Percentiles rank a stretch among this genome's conserved stretches.
These are phyloP conservation scores for Meles meles DNA, from an alignment of 2,113 vertebrate species.

Conservation along the genomic window DNA sequence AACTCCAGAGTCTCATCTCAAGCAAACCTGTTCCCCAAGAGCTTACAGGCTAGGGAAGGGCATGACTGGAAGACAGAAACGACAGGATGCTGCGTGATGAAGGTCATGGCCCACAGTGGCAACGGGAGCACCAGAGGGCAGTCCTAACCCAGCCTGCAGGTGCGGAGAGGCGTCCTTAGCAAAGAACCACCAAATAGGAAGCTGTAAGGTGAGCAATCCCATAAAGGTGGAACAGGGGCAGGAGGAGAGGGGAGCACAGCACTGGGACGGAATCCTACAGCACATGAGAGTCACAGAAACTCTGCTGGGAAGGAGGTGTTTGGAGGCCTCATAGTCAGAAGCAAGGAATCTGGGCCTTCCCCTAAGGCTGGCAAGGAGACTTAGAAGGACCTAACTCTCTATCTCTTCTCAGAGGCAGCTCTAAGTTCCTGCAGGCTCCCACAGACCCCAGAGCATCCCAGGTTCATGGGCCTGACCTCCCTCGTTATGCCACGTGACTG, in stretches of 20 bases:
- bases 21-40: not conserved
- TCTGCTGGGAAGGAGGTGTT: no score
- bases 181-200: not conserved
- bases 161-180: not conserved
- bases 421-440: not conserved
- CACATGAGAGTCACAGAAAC: not conserved
- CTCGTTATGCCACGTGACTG: no score
- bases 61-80: not conserved
- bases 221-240: not conserved
- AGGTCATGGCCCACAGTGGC: not conserved
- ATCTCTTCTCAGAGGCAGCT: not conserved
- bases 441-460: not conserved
- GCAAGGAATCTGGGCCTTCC: not conserved
- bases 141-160: not conserved
- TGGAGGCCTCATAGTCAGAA: not conserved
- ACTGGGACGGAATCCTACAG: not conserved
- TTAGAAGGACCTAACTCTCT: not conserved
- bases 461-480: not conserved
- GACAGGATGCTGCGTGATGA: fast-evolving
- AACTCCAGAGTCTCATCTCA: not conserved
- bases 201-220: not conserved
- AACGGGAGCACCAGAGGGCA: fast-evolving
- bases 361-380: not conserved
- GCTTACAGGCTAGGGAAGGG: not conserved
- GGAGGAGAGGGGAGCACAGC: not conserved